Evolutionary conservation across 2,797 vertebrate species (phyloP).

Genomic region (Gymnoscopelus microlampas): DNA sequence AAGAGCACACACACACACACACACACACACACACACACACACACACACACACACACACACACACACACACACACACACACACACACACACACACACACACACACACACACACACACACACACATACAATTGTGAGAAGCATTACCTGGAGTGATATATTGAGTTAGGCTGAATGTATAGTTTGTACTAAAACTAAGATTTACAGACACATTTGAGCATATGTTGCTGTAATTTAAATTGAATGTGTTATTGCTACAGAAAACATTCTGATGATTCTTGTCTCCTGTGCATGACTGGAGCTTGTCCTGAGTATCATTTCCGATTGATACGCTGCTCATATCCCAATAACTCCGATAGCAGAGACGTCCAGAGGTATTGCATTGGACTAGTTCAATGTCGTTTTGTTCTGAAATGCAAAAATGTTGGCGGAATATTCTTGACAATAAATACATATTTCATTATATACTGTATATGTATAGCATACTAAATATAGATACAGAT

Average conservation of each 20-base stretch:
- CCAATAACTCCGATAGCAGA: constrained; percentile 42
- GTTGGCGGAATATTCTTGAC: background rate
- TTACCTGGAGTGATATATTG: constrained; percentile 18
- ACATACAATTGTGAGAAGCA: no score
- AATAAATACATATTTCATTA: no score
- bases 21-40: no score
- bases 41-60: no score
- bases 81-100: no score
- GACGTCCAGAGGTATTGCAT: accelerated
- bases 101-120: no score
- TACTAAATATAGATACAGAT: background rate
- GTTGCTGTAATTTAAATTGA: background rate
- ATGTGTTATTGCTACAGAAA: constrained; percentile 2
- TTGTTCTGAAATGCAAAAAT: constrained; percentile 33
- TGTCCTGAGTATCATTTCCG: accelerated
- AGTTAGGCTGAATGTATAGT: accelerated
- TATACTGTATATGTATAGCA: no score
- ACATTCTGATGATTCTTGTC: accelerated
- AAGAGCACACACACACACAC: no score
- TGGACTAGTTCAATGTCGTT: accelerated
- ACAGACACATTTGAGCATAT: constrained; percentile 29
- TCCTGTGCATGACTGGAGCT: background rate
- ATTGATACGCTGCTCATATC: constrained; percentile 15
- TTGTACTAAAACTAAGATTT: background rate
- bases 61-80: no score